These are phyloP conservation scores for Apodemus speciosus DNA, from an alignment of 2,113 vertebrate species.

Conservation along the genomic window DNA sequence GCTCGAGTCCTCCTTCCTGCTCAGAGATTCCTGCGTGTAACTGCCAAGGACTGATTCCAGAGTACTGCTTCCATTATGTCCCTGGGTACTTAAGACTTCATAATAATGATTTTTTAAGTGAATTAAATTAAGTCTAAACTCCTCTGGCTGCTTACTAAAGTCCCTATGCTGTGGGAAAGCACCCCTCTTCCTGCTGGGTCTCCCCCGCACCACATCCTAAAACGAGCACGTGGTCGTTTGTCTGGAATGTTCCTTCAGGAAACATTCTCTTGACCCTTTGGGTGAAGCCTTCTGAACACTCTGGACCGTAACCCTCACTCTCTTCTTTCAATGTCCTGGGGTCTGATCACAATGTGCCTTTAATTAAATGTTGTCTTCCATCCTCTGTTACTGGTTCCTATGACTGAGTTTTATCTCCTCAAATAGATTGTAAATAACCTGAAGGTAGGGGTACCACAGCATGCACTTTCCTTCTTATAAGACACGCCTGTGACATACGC, in stretches of 20 bases:
- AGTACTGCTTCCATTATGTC: conserved; percentile 16
- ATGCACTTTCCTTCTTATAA: conserved; percentile 1
- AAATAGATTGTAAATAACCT: conserved; percentile 48
- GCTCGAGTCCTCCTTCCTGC: background rate
- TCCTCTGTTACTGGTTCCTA: conserved; percentile 45
- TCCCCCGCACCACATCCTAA: background rate
- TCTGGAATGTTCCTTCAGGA: background rate
- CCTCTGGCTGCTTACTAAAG: background rate
- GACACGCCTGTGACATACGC: background rate
- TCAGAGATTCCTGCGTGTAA: background rate
- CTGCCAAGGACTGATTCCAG: conserved; percentile 42
- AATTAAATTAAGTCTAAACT: conserved; percentile 49
- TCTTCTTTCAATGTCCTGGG: background rate
- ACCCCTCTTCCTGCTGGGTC: background rate
- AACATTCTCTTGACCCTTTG: background rate
- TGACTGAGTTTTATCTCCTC: conserved; percentile 62
- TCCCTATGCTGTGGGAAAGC: background rate
- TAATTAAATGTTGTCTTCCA: conserved; percentile 50
- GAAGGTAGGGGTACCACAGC: background rate
- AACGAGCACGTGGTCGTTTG: background rate
- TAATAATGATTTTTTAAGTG: background rate
- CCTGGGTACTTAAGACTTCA: background rate
- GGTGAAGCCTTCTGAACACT: background rate
- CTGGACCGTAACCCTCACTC: background rate
- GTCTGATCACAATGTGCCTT: conserved; percentile 57